phyloP scores from a whole-genome alignment of 2,113 vertebrate genomes.

The Nestor notabilis region DNA sequence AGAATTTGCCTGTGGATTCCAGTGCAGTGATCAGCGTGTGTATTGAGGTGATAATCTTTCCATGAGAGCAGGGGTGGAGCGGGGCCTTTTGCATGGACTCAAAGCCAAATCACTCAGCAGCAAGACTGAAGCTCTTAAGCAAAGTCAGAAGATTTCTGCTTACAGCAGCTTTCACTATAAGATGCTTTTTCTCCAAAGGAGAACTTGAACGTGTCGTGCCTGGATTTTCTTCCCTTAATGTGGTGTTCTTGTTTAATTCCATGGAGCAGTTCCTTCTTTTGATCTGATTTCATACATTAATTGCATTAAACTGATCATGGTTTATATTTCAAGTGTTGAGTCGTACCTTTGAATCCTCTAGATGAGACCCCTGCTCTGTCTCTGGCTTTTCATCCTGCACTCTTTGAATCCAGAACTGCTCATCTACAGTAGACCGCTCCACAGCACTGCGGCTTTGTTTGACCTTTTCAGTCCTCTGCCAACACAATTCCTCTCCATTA shows the following conservation, averaged over 20 bases:
- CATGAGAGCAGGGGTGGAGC: not conserved
- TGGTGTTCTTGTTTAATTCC: not conserved
- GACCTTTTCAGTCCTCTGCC: not conserved
- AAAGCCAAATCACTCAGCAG: not conserved
- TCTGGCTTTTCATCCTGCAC: not conserved
- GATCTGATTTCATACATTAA: not conserved
- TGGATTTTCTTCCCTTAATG: not conserved
- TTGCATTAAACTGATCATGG: not conserved
- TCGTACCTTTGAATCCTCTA: not conserved
- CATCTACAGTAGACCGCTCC: not conserved
- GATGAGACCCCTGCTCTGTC: not conserved
- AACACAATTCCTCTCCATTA: not conserved
- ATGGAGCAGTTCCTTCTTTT: not conserved
- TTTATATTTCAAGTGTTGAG: not conserved
- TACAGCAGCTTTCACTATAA: not conserved
- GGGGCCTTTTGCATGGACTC: not conserved
- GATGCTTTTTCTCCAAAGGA: not conserved
- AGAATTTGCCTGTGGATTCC: conserved; percentile 11
- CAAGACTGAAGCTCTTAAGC: not conserved
- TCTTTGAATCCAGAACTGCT: not conserved
- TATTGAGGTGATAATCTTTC: conserved; percentile 22
- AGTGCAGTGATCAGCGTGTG: not conserved
- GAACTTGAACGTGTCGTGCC: not conserved
- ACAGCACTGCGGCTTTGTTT: not conserved
- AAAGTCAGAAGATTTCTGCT: not conserved